Base-by-base conservation (phyloP, 2,797 vertebrate species). In the Danionella dracula region DNA sequence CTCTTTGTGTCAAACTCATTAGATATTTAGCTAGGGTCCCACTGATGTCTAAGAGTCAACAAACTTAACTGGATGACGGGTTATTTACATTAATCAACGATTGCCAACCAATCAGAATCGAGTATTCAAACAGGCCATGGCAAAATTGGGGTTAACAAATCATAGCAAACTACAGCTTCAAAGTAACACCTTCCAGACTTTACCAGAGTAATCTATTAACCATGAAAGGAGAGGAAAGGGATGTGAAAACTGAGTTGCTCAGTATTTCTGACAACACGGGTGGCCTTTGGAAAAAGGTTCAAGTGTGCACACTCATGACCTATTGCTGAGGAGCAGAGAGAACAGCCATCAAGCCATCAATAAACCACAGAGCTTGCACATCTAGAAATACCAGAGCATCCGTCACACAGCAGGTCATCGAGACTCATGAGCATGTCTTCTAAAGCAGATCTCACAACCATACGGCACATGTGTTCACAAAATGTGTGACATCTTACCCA, bases 301-400 rank as follows among this genome's bases (percentile, higher is more conserved):
- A 70, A 69, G 68, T 63, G 74, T 32, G 73, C 50, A 54, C 63
- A 23, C 79, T 76, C 74, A 77, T 78, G 79, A 84, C 64, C 35
- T 54, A 44, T 53, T 68, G 66, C 79, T 81, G 61, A 70, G 15
- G 55, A 80, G 77, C 71, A 12, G 59, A 77, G 76, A 73, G 17
- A 53, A 60, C 63, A 57, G 58, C 27, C 41, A 59, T 69, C 46
- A 23, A 45, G 68, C 59, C 81, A 82, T 83, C 75, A 79, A 78
- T 83, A 79, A 81, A 85, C 71, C 17, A 48, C 55, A 51, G 53
- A 73, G 80, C 73, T 76, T 74, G 85, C 81, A 79, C 77, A 73
- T 78, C 75, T 29, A 82, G 76, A 83, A 87, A 88, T 85, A 82
- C 83, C 79, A 71, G 70, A 73, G 72, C 69, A 84, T 88, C 85